phyloP scores from a whole-genome alignment of 2,113 vertebrate species.

The Myrmophylax atrothorax region DNA sequence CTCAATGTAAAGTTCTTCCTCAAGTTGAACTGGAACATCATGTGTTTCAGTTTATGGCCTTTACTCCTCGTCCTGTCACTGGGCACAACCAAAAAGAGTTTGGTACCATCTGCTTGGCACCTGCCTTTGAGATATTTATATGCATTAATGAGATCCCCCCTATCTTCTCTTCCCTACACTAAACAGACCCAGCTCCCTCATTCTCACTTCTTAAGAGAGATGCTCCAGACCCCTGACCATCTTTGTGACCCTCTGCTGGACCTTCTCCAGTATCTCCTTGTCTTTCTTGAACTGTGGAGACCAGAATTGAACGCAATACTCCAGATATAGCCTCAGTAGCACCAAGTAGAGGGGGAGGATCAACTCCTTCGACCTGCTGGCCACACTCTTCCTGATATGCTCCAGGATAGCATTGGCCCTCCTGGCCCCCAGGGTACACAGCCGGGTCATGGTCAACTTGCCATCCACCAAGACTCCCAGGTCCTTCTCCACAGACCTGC shows the following conservation, averaged over 20 bases:
- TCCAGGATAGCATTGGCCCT: not conserved
- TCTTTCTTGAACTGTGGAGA: not conserved
- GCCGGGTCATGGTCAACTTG: not conserved
- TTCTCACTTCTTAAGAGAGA: not conserved
- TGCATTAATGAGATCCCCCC: not conserved
- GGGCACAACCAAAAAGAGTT: not conserved
- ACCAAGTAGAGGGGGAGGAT: too few species aligned
- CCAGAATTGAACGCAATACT: fast-evolving
- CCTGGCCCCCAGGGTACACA: not conserved
- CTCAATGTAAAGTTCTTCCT: not conserved
- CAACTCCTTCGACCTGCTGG: too few species aligned
- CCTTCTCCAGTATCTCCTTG: not conserved
- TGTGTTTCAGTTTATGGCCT: fast-evolving
- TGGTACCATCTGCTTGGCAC: not conserved
- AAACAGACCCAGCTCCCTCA: fast-evolving
- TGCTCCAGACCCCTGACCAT: fast-evolving
- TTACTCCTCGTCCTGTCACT: not conserved
- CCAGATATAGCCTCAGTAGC: not conserved
- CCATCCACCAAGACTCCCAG: not conserved
- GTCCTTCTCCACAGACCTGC: not conserved
- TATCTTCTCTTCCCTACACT: not conserved
- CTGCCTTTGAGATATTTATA: not conserved
- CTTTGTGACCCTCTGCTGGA: not conserved
- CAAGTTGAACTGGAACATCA: not conserved
- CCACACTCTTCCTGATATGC: not conserved